phyloP scores from a whole-genome alignment of 2,888 invertebrate genomes.

The Entomobrya multifasciata region DNA sequence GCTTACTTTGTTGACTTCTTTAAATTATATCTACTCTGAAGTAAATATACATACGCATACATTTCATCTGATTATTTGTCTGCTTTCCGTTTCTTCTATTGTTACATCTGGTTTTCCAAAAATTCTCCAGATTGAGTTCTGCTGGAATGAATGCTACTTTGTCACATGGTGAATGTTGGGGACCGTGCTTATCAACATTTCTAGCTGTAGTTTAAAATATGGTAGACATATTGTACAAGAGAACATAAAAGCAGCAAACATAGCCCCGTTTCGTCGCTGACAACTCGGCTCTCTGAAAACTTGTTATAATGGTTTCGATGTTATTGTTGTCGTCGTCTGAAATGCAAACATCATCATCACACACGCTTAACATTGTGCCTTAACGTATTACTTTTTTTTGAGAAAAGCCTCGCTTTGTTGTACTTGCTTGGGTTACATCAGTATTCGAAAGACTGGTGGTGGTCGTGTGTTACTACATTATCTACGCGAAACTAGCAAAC shows the following conservation, averaged over 20 bases:
- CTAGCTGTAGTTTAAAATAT: no score
- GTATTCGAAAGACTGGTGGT: background rate
- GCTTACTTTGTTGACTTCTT: background rate
- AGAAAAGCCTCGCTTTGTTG: background rate
- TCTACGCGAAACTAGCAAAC: background rate
- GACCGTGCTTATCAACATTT: no score
- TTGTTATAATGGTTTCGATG: constrained; percentile 46
- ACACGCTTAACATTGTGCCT: background rate
- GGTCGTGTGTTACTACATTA: background rate
- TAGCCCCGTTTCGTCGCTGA: no score
- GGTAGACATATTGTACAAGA: no score
- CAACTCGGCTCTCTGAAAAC: constrained; percentile 35
- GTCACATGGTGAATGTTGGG: no score
- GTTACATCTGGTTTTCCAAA: background rate
- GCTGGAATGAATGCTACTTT: background rate
- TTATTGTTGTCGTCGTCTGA: constrained; percentile 25
- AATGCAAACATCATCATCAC: background rate
- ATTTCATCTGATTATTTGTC: background rate
- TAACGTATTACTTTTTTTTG: background rate
- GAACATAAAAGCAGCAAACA: no score
- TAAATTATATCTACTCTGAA: background rate
- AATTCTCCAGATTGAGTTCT: constrained; percentile 1
- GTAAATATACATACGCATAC: background rate
- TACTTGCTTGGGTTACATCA: constrained; percentile 10
- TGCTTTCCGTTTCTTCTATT: background rate